A percentile compares a stretch with the other conserved stretches of the same genome.
Evolutionary conservation across 2,797 vertebrate species (phyloP).

Genomic region (Syncerus caffer): DNA sequence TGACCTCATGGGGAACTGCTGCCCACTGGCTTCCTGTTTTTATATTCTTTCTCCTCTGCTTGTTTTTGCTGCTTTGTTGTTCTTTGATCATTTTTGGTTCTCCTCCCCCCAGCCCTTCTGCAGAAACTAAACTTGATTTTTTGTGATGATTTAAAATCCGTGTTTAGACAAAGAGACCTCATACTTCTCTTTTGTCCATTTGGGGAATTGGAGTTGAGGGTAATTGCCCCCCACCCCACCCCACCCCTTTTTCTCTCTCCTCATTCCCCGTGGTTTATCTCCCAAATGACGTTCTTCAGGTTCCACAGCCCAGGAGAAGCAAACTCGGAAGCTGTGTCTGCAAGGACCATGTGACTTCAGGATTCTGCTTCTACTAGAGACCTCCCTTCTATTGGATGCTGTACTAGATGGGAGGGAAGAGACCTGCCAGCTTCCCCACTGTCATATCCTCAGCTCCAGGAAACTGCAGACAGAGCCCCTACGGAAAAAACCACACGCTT

Average conservation of each 20-base stretch:
- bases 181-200: background rate
- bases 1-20: conserved; percentile 5
- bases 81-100: conserved; percentile 34
- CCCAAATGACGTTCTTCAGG: background rate
- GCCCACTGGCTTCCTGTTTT: conserved; percentile 68
- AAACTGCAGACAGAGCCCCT: background rate
- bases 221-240: background rate
- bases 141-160: conserved; percentile 46
- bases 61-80: conserved; percentile 60
- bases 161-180: background rate
- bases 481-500: background rate
- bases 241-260: background rate
- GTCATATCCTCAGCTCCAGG: background rate
- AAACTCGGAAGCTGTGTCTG: background rate
- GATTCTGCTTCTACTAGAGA: background rate
- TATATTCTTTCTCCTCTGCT: conserved; percentile 40
- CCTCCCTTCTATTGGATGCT: background rate
- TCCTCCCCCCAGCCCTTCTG: background rate
- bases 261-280: background rate
- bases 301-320: background rate
- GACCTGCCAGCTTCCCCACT: background rate
- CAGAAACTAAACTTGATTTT: conserved; percentile 26
- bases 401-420: rapidly evolving
- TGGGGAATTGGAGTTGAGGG: background rate
- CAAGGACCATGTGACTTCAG: background rate